Evolutionary conservation across 1,140 invertebrate genomes (phyloP).

Genomic region (Octopus sinensis): DNA sequence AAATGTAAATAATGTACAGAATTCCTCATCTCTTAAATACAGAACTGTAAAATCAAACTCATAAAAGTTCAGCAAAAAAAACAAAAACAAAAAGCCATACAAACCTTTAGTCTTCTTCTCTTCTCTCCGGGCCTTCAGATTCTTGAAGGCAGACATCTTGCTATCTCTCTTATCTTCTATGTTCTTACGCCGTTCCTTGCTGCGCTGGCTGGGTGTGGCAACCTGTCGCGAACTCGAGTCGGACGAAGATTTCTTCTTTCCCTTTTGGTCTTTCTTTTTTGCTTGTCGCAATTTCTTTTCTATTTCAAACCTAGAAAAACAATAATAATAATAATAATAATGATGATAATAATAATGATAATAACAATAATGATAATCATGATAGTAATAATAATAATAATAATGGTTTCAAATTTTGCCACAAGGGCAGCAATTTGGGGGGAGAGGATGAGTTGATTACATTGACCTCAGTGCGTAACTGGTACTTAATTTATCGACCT

Average conservation of each 20-base stretch:
- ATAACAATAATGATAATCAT: too few species aligned
- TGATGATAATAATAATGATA: too few species aligned
- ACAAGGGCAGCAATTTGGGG: too few species aligned
- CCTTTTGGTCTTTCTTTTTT: slow-evolving; percentile 74
- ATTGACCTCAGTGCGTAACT: too few species aligned
- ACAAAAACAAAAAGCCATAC: not conserved
- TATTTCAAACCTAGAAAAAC: slow-evolving; percentile 80
- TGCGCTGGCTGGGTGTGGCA: slow-evolving; percentile 67
- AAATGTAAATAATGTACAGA: too few species aligned
- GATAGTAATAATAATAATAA: too few species aligned
- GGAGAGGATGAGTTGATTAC: too few species aligned
- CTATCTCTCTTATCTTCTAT: slow-evolving; percentile 77
- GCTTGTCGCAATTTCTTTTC: slow-evolving; percentile 87
- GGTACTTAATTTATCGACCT: too few species aligned
- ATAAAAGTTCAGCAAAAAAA: slow-evolving; percentile 2
- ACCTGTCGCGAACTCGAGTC: slow-evolving; percentile 33
- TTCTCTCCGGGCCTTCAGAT: slow-evolving; percentile 83
- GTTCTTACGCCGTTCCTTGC: slow-evolving; percentile 86
- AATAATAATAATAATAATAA: too few species aligned
- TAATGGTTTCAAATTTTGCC: too few species aligned
- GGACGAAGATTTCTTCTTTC: slow-evolving; percentile 42
- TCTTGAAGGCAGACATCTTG: slow-evolving; percentile 85
- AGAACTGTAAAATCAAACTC: too few species aligned
- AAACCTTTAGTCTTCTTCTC: slow-evolving; percentile 68
- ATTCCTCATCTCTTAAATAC: too few species aligned